A percentile compares a stretch with the other conserved stretches of the same genome.
Conservation (phyloP, 2,113 vertebrate species). For the Terrapene triunguis region DNA sequence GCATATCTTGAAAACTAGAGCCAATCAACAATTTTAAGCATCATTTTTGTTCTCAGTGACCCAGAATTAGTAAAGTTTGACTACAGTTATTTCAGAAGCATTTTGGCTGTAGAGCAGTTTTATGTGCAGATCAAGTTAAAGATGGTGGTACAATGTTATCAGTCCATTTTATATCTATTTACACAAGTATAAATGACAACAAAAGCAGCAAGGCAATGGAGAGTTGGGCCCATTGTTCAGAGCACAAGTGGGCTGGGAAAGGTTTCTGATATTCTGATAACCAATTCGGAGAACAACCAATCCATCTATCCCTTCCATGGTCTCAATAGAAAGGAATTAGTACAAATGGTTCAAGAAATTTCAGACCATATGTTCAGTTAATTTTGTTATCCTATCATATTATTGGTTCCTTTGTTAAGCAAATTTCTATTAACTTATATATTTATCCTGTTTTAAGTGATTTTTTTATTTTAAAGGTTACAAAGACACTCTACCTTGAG, state of each 20-base stretch:
- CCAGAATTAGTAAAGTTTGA: no score
- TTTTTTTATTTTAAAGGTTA: not conserved
- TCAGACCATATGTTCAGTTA: not conserved
- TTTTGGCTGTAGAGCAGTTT: no score
- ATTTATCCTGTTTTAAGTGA: not conserved
- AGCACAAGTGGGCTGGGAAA: not conserved
- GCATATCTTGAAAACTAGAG: no score
- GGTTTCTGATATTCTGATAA: not conserved
- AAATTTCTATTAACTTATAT: not conserved
- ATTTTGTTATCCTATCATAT: not conserved
- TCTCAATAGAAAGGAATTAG: accelerated
- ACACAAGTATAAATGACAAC: not conserved
- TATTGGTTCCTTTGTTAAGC: not conserved
- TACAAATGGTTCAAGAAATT: not conserved
- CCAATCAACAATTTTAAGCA: no score
- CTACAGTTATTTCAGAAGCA: no score
- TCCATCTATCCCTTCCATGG: accelerated
- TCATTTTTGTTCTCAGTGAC: no score
- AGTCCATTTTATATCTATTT: not conserved
- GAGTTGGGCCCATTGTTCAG: not conserved
- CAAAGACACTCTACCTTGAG: not conserved
- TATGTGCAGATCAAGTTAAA: not conserved
- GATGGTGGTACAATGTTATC: not conserved
- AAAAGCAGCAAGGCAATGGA: not conserved
- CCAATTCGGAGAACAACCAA: accelerated